Conservation (phyloP, 2,113 vertebrate species). For the Rattus norvegicus region GRCr8 NC_086028.1:101150501-101151000, state of each 20-base stretch:
- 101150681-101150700: neutral
- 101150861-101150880: neutral
- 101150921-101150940: neutral
- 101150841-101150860: neutral
- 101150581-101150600: slow-evolving; percentile 5
- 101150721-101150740: neutral
- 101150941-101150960: neutral
- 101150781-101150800: neutral
- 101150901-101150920: neutral
- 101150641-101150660: slow-evolving; percentile 51
- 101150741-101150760: neutral
- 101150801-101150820: neutral
- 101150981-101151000: slow-evolving; percentile 97
- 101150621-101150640: neutral
- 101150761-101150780: neutral
- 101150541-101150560: slow-evolving; percentile 53
- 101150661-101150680: neutral
- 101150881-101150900: neutral
- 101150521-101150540: slow-evolving; percentile 14
- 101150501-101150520: slow-evolving; percentile 40
- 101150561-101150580: slow-evolving; percentile 65
- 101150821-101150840: neutral
- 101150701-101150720: neutral
- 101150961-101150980: slow-evolving; percentile 88
- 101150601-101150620: slow-evolving; percentile 33